Evolutionary conservation across 2,113 vertebrate genomes (phyloP), one percentile per base, ranked within the genome.

Genomic region (Zosterops borbonicus): DNA sequence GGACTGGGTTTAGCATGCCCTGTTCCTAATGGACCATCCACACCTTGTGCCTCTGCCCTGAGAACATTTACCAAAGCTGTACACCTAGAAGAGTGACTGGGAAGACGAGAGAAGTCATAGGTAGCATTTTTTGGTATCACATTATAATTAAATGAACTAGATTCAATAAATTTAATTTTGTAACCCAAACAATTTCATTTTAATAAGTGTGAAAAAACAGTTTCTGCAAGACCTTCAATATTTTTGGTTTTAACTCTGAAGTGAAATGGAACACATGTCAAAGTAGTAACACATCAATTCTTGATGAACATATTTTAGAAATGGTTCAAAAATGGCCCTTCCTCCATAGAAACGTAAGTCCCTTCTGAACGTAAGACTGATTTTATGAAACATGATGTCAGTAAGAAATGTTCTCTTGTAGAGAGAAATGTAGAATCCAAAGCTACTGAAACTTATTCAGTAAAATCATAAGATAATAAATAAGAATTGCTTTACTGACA

Each of bases 11-110:
- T 37, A 69, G 18, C n/a, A 35, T 33, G 3, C 12, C 16, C 19
- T 5, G 0, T 47, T 69, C 14, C 56, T 56, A 49, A 19, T 19
- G 13, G 5, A 71, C 15, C 37, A 41, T 53, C 11, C 42, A 67
- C 14, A 55, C 2, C 4, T 17, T 14, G 4, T 39, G 28, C 7
- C 21, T 19, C 33, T 3, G 6, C 18, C n/a, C 18, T 2, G 4
- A n/a, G 29, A 85, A 12, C 5, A 37, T 44, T 75, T 6, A 0
- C 28, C 31, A 49, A 42, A 71, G 8, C 9, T 49, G 15, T 18
- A 23, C 5, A 37, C 7, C 10, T 35, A 15, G 44, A 47, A 83
- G 6, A 67, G 9, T 64, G 14, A 3, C 5, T 49, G 6, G 15
- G 33, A 76, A 76, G 12, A 74, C 27, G 5, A 85, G 14, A 50